These are phyloP conservation scores for Rutilus rutilus DNA, from an alignment of 2,113 vertebrate genomes.

Conservation along the genomic window DNA sequence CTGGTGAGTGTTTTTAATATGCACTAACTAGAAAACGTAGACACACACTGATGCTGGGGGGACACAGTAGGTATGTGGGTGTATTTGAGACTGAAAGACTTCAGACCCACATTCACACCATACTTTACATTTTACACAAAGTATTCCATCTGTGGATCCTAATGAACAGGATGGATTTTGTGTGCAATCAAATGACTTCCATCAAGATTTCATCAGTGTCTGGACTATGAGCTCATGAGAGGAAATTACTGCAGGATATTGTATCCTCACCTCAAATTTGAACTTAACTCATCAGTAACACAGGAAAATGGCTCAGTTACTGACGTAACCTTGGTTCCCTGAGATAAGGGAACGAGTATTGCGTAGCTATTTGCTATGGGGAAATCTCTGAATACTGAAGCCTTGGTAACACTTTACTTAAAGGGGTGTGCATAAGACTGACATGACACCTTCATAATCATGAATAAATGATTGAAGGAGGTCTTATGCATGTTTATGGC, in stretches of 20 bases:
- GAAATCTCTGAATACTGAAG: no score
- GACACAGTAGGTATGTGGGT: not conserved
- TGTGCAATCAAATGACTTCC: not conserved
- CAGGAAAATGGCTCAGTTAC: not conserved
- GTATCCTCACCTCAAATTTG: conserved; percentile 11
- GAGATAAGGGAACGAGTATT: no score
- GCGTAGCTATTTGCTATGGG: no score
- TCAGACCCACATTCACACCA: not conserved
- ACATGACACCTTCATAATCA: no score
- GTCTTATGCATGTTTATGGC: no score
- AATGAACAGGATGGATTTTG: conserved; percentile 32
- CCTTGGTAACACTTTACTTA: no score
- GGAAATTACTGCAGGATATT: conserved; percentile 27
- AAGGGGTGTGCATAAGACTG: no score
- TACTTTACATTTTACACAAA: conserved; percentile 15
- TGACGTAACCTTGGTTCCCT: no score
- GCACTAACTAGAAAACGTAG: not conserved
- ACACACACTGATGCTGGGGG: not conserved
- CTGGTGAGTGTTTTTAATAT: not conserved
- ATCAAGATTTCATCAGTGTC: conserved; percentile 26
- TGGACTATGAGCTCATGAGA: not conserved
- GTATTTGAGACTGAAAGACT: not conserved
- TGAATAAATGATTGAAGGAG: no score
- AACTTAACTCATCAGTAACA: not conserved
- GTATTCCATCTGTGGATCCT: conserved; percentile 24